Evolutionary conservation across 2,797 vertebrate species (phyloP), one percentile per base, ranked within the genome.

Genomic region (Crypturellus tataupa): DNA sequence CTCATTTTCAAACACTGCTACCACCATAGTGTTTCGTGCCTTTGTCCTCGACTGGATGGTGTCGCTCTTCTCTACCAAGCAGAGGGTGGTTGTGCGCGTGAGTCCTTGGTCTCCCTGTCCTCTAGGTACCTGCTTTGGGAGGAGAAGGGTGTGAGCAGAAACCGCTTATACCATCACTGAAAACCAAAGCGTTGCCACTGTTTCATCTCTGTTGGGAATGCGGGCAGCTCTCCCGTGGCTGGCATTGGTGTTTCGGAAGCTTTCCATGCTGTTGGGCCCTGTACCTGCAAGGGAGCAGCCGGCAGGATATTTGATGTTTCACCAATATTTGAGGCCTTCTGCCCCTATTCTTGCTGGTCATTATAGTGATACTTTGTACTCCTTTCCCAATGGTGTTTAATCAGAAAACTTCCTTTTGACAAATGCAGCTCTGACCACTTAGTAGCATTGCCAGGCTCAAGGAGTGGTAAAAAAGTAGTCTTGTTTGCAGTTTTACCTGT

Each of bases 131-230:
- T 82, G 70, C 10, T 78, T 94, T 80, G 39, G 24, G 80, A 89
- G 56, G 27, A 67, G 47, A 72, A 81, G 70, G 46, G 37, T 40
- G 20, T 64, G 58, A 60, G 65, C 9, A 39, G 51, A 55, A 55
- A 31, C 51, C 9, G 15, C 85, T 91, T 91, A 53, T 60, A 89
- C 42, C 15, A 23, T 83, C 37, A 47, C 53, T 94, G 7, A 71
- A 69, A 83, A 62, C 27, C 82, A 83, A 93, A 93, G 63, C 69
- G 49, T 80, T 80, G 14, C 44, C 80, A 63, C 33, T 33, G 19
- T 90, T 86, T 94, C 58, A 89, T 94, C 62, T 56, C 85, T 27
- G 8, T 87, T 80, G 78, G 83, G 64, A 58, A 58, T 75, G 79
- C 44, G 68, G 65, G 53, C 29, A 55, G 53, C 23, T 91, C 62